Evolutionary conservation across 2,888 invertebrate genomes (phyloP).

Genomic region (Rhingia campestris): DNA sequence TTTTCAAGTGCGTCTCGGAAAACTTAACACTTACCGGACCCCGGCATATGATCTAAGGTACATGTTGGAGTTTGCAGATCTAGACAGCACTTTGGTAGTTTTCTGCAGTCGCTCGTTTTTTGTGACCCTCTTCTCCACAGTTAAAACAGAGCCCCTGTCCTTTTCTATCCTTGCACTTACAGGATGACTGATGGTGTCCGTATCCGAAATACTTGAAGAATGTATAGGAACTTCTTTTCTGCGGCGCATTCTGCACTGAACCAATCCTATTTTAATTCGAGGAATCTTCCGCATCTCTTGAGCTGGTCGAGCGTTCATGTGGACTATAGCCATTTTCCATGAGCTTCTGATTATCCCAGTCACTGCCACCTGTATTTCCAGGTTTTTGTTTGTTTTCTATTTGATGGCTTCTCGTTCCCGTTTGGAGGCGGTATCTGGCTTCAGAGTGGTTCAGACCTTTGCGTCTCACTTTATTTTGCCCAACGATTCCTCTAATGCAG

Average conservation of each 20-base stretch:
- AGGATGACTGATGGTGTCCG: conserved; percentile 5
- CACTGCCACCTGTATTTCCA: neutral
- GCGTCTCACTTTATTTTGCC: too few relatives aligned
- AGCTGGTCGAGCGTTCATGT: neutral
- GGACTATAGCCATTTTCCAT: conserved; percentile 18
- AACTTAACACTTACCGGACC: neutral
- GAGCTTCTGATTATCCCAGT: conserved; percentile 17
- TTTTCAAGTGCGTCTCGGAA: neutral
- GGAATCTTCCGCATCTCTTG: neutral
- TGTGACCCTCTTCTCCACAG: conserved; percentile 4
- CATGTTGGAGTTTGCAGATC: neutral
- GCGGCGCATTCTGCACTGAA: conserved; percentile 2
- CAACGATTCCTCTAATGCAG: too few relatives aligned
- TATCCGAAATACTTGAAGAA: conserved; percentile 34
- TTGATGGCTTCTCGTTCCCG: too few relatives aligned
- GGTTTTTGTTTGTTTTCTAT: too few relatives aligned
- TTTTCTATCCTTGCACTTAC: neutral
- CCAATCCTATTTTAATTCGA: conserved; percentile 29
- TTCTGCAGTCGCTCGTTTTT: neutral
- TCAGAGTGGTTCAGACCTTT: too few relatives aligned
- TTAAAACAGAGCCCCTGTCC: neutral
- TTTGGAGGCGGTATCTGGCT: too few relatives aligned
- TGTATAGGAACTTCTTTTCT: conserved; percentile 11
- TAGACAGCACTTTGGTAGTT: neutral
- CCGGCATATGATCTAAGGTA: neutral